Percentiles rank a stretch among this genome's conserved stretches.
Conservation (phyloP, 2,888 invertebrate genomes). For the Calliscelio sp. region DNA sequence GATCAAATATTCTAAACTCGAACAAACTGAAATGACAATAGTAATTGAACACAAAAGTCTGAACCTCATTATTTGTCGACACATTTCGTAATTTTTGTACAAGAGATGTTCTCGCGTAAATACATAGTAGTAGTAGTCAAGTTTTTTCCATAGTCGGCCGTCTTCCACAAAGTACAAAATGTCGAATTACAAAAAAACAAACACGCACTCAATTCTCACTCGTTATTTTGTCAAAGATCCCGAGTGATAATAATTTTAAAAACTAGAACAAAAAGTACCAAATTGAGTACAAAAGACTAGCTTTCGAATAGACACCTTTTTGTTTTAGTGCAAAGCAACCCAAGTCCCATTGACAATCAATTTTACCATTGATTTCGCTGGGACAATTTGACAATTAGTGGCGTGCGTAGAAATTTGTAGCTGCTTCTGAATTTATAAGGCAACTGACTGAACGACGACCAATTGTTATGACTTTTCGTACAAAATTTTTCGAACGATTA, state of each 20-base stretch:
- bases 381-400: conserved; percentile 6
- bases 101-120: conserved; percentile 20
- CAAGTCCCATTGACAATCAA: no score
- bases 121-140: background rate
- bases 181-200: conserved; percentile 41
- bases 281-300: conserved; percentile 60
- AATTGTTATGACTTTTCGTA: background rate
- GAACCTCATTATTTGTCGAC: background rate
- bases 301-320: no score
- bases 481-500: background rate
- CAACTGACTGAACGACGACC: conserved; percentile 21
- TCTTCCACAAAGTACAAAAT: conserved; percentile 83
- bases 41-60: no score
- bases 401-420: conserved; percentile 67
- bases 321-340: no score
- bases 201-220: conserved; percentile 24
- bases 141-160: conserved; percentile 74
- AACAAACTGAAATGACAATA: no score
- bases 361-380: no score
- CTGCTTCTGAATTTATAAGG: conserved; percentile 50
- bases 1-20: no score
- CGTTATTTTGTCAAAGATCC: conserved; percentile 23
- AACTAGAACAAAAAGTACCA: conserved; percentile 45
- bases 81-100: background rate
- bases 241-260: conserved; percentile 32